Percentiles rank a stretch among this genome's conserved stretches.
These are phyloP conservation scores for Harpagifer antarcticus DNA, from an alignment of 2,797 vertebrate species.

Conservation along the genomic window DNA sequence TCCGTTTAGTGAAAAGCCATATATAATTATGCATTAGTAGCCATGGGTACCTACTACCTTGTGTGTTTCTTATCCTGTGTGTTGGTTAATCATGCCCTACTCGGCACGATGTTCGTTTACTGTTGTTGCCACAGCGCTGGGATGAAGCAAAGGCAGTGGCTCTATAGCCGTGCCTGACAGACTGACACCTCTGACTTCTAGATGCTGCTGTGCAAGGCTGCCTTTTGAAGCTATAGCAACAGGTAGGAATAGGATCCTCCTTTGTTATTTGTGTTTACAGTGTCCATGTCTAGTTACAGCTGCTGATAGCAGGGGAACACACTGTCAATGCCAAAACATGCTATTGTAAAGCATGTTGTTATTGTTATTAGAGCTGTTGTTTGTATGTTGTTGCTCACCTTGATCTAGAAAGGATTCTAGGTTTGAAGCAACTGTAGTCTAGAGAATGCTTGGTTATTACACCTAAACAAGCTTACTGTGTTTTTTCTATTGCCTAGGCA, in stretches of 20 bases:
- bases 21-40: slow-evolving; percentile 50
- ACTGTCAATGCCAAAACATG: slow-evolving; percentile 31
- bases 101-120: slow-evolving; percentile 74
- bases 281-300: slow-evolving; percentile 27
- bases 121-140: slow-evolving; percentile 77
- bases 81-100: slow-evolving; percentile 61
- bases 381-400: slow-evolving; percentile 29
- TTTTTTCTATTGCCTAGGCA: slow-evolving; percentile 37
- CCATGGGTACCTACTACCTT: slow-evolving; percentile 52
- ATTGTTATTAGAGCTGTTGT: slow-evolving; percentile 49
- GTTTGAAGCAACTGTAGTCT: slow-evolving; percentile 38
- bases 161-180: slow-evolving; percentile 53
- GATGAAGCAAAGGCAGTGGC: slow-evolving; percentile 55
- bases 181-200: slow-evolving; percentile 56
- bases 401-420: slow-evolving; percentile 38
- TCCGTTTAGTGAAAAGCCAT: slow-evolving; percentile 24
- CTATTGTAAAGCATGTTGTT: slow-evolving; percentile 45
- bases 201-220: slow-evolving; percentile 66
- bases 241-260: slow-evolving; percentile 72
- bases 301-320: slow-evolving; percentile 25
- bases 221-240: slow-evolving; percentile 77
- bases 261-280: slow-evolving; percentile 64
- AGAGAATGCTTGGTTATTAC: slow-evolving; percentile 34
- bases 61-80: slow-evolving; percentile 38
- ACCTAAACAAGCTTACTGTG: slow-evolving; percentile 33